Evolutionary conservation across 2,113 vertebrate genomes (phyloP), one percentile per base, ranked within the genome.

Genomic region (Syrrhaptes paradoxus): DNA sequence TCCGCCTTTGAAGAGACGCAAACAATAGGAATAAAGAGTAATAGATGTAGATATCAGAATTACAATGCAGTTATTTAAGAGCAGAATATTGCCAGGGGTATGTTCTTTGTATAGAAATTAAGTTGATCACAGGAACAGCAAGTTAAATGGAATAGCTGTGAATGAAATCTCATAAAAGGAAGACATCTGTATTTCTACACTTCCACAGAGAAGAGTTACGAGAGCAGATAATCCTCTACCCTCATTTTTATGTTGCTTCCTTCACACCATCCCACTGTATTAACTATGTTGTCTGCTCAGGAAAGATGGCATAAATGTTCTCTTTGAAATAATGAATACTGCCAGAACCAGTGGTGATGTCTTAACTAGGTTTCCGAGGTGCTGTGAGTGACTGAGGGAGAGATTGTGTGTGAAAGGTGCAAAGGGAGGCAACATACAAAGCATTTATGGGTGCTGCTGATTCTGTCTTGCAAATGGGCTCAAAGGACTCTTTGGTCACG

Each of bases 21-120:
- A 89, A 86, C 65, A 90, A 66, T 86, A 61, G 65, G 67, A 95
- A 86, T 80, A 71, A 89, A 87, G 86, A 81, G 55, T 20, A 68
- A 57, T 31, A 83, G 62, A 48, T 54, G 78, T 52, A 88, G 82
- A 49, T 63, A 61, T 4, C 66, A 73, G 67, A 82, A 85, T 88
- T 80, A 49, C 71, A 91, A n/a, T 65, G 62, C 36, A n/a, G 49
- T 72, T 93, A 65, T 82, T 94, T 57, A 85, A 90, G 52, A 41
- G 24, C 52, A 57, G 52, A 72, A 65, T 57, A 36, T 85, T 78
- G 80, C 61, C 73, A 89, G 66, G 28, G 73, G 22, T 75, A 22
- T 78, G 38, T 86, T 86, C 65, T 86, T 85, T 78, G 66, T n/a
- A 15, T 32, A 21, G 87, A 87, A 91, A 94, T 94, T 45, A 94